Base-by-base conservation (phyloP, 53 echinoderm and acorn worm genomes). In the Mesocentrotus franciscanus region DNA sequence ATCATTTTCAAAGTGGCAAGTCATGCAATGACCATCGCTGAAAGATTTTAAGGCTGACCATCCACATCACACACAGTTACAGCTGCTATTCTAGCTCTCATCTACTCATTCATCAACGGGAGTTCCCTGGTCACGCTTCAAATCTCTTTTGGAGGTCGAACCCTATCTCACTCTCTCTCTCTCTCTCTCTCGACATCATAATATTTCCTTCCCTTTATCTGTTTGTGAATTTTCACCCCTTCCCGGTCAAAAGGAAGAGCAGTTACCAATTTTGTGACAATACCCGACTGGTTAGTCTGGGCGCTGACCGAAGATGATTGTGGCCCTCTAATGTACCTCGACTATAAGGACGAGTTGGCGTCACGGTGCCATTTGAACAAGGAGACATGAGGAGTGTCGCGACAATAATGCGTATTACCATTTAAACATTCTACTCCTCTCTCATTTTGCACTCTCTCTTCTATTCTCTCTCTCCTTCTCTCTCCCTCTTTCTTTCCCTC, bases 321-420 rank as follows among this genome's bases (percentile, higher is more conserved):
- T 27, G 29, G 74, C 74, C 74, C 18, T 81, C 81, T 39, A 81
- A 76, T 76, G 75, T 75, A 76, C 76, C 76, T 76, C 76, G n/a
- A 16, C 42, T 39, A 6, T 64, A 81, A 79, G 81, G 81, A 81
- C 81, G 36, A 81, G 36, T 8, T 81, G 81, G 81, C 81, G 81
- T 27, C 81, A 7, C 39, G 15, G 8, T 39, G 81, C 81, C 81
- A 18, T 81, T 81, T 81, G 20, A 39, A 13, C 36, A 81, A 39
- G 8, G 33, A 16, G 42, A 39, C 81, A 90, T 56, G 49, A 85
- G 49, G 55, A 49, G 49, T 57, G 85, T 85, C 55, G 85, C 85
- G 85, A 85, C 55, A 57, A 85, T 15, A 78, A 78, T 55, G 15
- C 13, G 49, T 20, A 55, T 22, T 55, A 39, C 36, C 24, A 49